Conservation (phyloP, 2,888 invertebrate species). For the Eubasilissa splendida region DNA sequence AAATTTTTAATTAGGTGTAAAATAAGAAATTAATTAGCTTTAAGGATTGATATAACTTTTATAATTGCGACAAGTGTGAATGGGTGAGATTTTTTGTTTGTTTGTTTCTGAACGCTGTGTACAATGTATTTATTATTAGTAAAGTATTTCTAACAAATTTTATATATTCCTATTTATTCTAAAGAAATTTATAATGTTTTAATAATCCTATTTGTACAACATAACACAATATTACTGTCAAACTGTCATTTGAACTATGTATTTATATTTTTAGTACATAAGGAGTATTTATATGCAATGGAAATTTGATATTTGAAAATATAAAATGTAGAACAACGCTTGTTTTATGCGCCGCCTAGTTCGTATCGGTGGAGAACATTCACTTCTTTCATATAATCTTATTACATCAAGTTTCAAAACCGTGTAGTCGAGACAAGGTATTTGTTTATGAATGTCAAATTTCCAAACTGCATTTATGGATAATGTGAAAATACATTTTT, state of each 20-base stretch:
- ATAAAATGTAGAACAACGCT: not conserved
- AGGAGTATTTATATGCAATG: constrained; percentile 36
- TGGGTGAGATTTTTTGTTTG: not conserved
- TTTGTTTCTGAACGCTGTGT: constrained; percentile 10
- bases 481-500: constrained; percentile 18
- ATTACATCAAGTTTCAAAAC: not conserved
- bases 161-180: constrained; percentile 51
- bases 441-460: constrained; percentile 12
- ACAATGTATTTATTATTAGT: constrained; percentile 35
- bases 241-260: constrained; percentile 8
- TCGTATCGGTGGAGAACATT: not conserved
- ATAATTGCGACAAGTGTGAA: not conserved
- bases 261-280: constrained; percentile 30
- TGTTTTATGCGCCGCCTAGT: not conserved
- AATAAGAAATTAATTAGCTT: constrained; percentile 9
- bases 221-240: constrained; percentile 28
- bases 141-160: constrained; percentile 41
- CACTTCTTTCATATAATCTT: not conserved
- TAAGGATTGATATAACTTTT: not conserved
- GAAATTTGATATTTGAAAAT: constrained; percentile 22
- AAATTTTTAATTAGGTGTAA: constrained; percentile 10
- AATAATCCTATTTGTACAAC: constrained; percentile 20
- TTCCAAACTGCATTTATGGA: not conserved
- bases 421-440: not conserved
- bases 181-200: constrained; percentile 48